These are phyloP conservation scores for Muscidifurax raptorellus DNA, from an alignment of 1,140 invertebrate species.

Conservation along the genomic window DNA sequence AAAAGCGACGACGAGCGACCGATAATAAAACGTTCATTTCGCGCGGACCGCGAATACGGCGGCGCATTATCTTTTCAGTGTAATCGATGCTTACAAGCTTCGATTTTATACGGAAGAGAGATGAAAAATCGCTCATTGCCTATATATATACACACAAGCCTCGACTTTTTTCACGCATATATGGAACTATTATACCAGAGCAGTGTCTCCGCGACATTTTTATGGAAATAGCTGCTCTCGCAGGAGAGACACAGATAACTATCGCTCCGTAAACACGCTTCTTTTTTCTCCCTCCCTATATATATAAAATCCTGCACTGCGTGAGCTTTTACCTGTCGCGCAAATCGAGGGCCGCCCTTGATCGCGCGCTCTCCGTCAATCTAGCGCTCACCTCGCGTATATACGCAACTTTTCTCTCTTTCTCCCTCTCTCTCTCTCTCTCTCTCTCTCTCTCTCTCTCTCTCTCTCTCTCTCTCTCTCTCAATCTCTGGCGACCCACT, in stretches of 20 bases:
- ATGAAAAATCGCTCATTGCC: neutral
- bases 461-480: too few relatives aligned
- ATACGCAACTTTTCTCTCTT: neutral
- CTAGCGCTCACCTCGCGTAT: neutral
- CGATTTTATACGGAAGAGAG: neutral
- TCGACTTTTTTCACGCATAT: too few relatives aligned
- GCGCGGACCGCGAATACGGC: neutral
- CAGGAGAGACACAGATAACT: neutral
- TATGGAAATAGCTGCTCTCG: neutral
- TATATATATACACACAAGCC: too few relatives aligned
- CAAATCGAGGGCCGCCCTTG: slow-evolving; percentile 23
- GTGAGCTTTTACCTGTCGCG: neutral
- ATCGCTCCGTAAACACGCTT: slow-evolving; percentile 4
- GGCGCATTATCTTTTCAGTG: neutral
- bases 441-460: neutral
- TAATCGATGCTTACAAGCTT: slow-evolving; percentile 10
- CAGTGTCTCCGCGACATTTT: neutral
- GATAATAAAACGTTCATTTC: slow-evolving; percentile 8
- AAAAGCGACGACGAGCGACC: slow-evolving; percentile 1
- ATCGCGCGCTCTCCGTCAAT: neutral
- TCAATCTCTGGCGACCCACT: slow-evolving; percentile 19
- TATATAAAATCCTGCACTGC: neutral
- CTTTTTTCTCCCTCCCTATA: neutral
- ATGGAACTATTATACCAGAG: too few relatives aligned
- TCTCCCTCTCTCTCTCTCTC: neutral